Percentiles rank a stretch among this genome's conserved stretches.
Evolutionary conservation across 2,113 vertebrate genomes (phyloP).

Genomic region (Tamias sibiricus): DNA sequence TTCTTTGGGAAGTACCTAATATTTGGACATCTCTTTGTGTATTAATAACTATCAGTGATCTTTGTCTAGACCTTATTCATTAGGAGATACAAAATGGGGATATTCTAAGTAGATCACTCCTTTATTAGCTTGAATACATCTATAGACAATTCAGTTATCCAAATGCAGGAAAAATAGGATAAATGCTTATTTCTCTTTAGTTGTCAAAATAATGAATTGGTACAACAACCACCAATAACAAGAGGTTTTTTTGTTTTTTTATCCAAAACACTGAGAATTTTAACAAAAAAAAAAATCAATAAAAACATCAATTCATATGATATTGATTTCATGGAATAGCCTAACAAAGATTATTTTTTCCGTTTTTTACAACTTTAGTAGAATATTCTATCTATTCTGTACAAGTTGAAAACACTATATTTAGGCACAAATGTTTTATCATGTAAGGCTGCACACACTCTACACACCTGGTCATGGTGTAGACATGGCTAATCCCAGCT

Average conservation of each 20-base stretch:
- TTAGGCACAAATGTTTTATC: slow-evolving; percentile 94
- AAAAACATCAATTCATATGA: slow-evolving; percentile 23
- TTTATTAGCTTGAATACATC: background rate
- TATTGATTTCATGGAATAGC: background rate
- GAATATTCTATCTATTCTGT: slow-evolving; percentile 98
- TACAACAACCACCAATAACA: background rate
- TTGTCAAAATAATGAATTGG: background rate
- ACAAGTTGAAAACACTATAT: slow-evolving; percentile 96
- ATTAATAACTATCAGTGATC: background rate
- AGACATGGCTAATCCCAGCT: slow-evolving; percentile 81
- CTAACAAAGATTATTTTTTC: slow-evolving; percentile 31
- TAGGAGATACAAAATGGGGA: background rate
- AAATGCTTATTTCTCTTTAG: background rate
- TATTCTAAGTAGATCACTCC: background rate
- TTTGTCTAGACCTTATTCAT: background rate
- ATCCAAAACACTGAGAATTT: background rate
- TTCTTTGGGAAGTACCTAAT: background rate
- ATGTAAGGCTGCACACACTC: slow-evolving; percentile 94
- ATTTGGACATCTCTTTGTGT: background rate
- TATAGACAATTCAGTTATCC: background rate
- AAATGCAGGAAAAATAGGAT: background rate
- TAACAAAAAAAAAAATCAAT: background rate
- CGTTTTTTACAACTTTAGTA: slow-evolving; percentile 98
- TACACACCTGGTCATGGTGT: slow-evolving; percentile 88
- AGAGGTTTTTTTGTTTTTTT: background rate